Evolutionary conservation across 2,888 invertebrate genomes (phyloP), one percentile per base, ranked within the genome.

Genomic region (Drosophila pseudotalamancana): DNA sequence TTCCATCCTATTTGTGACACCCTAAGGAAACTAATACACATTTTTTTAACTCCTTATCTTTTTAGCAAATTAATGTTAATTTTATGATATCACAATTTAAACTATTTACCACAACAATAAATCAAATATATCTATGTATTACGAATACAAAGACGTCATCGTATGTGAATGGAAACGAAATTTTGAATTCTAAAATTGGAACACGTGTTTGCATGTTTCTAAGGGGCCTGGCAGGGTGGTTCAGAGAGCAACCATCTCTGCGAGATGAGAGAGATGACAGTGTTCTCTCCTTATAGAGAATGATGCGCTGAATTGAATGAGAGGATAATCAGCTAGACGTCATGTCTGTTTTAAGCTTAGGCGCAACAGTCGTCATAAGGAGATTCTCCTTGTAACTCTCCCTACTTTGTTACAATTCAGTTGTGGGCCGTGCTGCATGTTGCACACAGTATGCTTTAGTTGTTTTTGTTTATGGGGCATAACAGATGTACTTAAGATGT

Each of bases 201-300:
- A 70, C 80, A 77, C 57, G 66, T 80, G 66, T 57, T 14, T 16
- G 12, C 2, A 19, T 11, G 48, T 27, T 4, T 25, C 6, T 53
- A 11, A 72, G 77, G 59, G 70, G 77, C 60, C 65, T 55, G 73
- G 29, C 79, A 46, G 48, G 25, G 50, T 66, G 39, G 45, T 14
- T 54, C 6, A 23, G 19, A 45, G 25, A 25, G 14, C 3, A 32
- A 11, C 14, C 3, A 34, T 25, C n/a, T n/a, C n/a, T n/a, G n/a
- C n/a, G n/a, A n/a, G 2, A 35, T 29, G 35, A 18, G n/a, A 39
- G 9, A 32, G 19, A 35, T 21, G 29, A 12, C 29, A 48, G 9
- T 43, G 6, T 11, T 21, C 14, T 14, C 23, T 18, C n/a, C 6
- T 5, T 16, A 21, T 1, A 4, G 18, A 32, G 55, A 48, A 66